A percentile compares a stretch with the other conserved stretches of the same genome.
Evolutionary conservation across 1,140 invertebrate species (phyloP).

Genomic region (Schlechtendalia chinensis): DNA sequence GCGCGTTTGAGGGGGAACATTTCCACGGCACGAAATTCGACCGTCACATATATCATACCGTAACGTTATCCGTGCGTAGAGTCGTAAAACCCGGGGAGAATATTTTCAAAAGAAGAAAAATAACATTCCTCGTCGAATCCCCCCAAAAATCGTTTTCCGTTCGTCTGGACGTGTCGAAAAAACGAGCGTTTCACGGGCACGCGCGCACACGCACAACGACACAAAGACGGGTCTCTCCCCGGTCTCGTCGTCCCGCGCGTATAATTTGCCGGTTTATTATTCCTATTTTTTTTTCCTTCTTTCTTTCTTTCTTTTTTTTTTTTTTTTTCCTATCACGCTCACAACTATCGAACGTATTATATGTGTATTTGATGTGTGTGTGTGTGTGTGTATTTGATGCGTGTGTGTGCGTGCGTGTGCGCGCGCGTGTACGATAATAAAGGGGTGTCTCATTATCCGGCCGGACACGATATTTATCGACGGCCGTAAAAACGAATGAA

Average conservation of each 20-base stretch:
- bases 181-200: too few relatives aligned
- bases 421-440: not conserved
- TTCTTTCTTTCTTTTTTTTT: not conserved
- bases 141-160: conserved; percentile 10
- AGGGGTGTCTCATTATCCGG: conserved; percentile 34
- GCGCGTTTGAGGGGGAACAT: too few relatives aligned
- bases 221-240: too few relatives aligned
- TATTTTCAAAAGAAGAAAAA: not conserved
- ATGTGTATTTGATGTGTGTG: too few relatives aligned
- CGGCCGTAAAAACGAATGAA: conserved; percentile 39
- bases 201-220: too few relatives aligned
- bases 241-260: not conserved
- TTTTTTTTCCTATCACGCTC: not conserved
- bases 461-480: conserved; percentile 29
- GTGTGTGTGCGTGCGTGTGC: too few relatives aligned
- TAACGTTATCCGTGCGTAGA: not conserved
- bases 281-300: not conserved
- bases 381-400: too few relatives aligned
- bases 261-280: conserved; percentile 25
- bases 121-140: not conserved
- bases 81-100: conserved; percentile 7
- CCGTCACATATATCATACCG: not conserved
- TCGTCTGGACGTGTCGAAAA: not conserved
- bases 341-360: not conserved
- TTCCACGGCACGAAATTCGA: not conserved